Evolutionary conservation across 2,113 vertebrate species (phyloP).

Genomic region (Leucosticte australis): DNA sequence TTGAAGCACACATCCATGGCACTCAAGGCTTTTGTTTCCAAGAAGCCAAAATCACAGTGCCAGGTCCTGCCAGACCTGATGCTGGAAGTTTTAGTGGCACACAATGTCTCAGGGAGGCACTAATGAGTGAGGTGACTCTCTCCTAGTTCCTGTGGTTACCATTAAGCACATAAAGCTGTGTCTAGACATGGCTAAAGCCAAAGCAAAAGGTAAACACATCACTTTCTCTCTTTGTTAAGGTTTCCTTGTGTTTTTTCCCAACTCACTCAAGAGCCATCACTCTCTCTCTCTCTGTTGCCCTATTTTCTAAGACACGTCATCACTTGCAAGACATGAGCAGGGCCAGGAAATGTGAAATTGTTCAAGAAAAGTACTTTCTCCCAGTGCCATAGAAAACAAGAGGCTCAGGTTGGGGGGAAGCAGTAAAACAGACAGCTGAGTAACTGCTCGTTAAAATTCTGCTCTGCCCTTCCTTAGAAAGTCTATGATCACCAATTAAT

Average conservation of each 20-base stretch:
- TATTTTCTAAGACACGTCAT: slow-evolving; percentile 57
- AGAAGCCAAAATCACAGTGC: neutral
- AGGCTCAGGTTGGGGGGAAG: neutral
- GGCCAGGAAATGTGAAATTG: slow-evolving; percentile 51
- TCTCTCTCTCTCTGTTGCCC: slow-evolving; percentile 18
- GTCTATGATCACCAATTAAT: slow-evolving; percentile 31
- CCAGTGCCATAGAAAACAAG: neutral
- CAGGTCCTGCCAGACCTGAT: neutral
- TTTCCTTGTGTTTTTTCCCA: slow-evolving; percentile 36
- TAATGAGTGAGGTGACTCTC: neutral
- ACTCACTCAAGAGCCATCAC: slow-evolving; percentile 10
- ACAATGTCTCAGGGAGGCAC: neutral
- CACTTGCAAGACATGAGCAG: slow-evolving; percentile 39
- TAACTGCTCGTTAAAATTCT: neutral
- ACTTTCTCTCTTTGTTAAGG: slow-evolving; percentile 25
- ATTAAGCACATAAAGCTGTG: neutral
- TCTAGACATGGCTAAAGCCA: slow-evolving; percentile 36
- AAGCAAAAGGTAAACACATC: slow-evolving; percentile 47
- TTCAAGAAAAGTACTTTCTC: slow-evolving; percentile 44
- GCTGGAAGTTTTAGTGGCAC: neutral
- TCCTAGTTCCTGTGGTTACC: neutral
- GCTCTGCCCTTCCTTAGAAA: neutral
- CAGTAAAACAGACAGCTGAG: neutral
- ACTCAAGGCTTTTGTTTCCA: neutral
- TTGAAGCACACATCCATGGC: neutral